These are phyloP conservation scores for Montipora cactus DNA, from an alignment of 64 coral and sea anemone genomes.

Conservation along the genomic window DNA sequence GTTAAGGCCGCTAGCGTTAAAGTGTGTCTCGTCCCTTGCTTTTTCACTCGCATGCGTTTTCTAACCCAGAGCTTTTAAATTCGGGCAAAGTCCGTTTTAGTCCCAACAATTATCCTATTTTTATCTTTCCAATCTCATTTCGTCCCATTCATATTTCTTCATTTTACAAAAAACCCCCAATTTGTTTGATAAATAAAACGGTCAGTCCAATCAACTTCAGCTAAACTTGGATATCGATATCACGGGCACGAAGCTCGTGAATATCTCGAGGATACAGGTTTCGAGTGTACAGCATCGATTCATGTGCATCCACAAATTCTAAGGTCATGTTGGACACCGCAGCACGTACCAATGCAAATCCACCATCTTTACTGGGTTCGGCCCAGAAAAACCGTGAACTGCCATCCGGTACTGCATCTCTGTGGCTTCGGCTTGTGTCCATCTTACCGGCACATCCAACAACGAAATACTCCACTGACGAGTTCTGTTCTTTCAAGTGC, in stretches of 20 bases:
- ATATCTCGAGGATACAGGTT: slow-evolving; percentile 7
- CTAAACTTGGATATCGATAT: neutral
- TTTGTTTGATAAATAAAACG: no score
- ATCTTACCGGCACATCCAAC: slow-evolving; percentile 69
- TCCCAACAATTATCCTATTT: no score
- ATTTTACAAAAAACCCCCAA: no score
- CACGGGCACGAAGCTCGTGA: neutral
- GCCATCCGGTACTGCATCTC: slow-evolving; percentile 30
- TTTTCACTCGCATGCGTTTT: no score
- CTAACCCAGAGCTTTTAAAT: no score
- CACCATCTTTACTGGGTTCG: slow-evolving; percentile 51
- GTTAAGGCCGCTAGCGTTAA: no score
- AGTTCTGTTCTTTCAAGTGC: slow-evolving; percentile 85
- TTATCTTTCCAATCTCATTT: no score
- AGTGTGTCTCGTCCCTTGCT: no score
- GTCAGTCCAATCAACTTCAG: no score
- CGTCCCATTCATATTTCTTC: no score
- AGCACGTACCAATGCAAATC: slow-evolving; percentile 71
- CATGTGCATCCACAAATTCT: slow-evolving; percentile 58
- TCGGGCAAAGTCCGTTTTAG: no score
- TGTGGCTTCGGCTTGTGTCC: slow-evolving; percentile 32
- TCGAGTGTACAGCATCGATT: slow-evolving; percentile 15
- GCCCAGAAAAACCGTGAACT: slow-evolving; percentile 87
- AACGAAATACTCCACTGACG: slow-evolving; percentile 82
- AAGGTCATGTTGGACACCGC: slow-evolving; percentile 44